Evolutionary conservation across 2,797 vertebrate genomes (phyloP).

Genomic region (Channallabes apus): DNA sequence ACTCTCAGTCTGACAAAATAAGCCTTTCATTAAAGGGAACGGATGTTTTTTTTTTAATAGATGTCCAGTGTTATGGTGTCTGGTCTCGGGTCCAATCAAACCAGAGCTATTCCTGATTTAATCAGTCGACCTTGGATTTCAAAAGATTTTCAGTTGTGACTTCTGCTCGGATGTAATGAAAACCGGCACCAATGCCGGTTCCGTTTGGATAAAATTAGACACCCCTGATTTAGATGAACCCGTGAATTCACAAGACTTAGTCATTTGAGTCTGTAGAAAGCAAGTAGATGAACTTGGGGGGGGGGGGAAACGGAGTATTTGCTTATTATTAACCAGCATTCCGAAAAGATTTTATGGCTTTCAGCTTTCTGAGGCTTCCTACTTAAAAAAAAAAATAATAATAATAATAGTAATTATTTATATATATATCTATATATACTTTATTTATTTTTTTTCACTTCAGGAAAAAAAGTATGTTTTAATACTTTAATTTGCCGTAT

Average conservation of each 20-base stretch:
- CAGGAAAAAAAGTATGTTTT: too few species aligned
- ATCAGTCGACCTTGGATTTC: slow-evolving; percentile 1
- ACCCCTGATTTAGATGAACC: neutral
- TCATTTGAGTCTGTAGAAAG: neutral
- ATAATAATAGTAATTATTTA: too few species aligned
- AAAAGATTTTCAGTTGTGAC: neutral
- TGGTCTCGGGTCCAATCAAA: neutral
- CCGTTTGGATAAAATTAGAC: neutral
- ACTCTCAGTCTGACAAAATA: neutral
- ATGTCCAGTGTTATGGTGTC: neutral
- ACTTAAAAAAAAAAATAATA: too few species aligned
- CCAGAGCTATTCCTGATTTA: neutral
- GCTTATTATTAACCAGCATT: neutral
- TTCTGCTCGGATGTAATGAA: neutral
- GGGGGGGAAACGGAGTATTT: neutral
- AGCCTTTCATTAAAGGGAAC: neutral
- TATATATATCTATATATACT: too few species aligned
- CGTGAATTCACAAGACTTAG: neutral
- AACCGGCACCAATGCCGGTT: neutral
- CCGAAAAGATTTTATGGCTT: neutral
- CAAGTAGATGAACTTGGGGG: neutral
- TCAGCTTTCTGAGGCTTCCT: neutral
- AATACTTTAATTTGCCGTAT: too few species aligned
- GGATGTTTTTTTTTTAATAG: neutral
- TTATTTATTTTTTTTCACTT: too few species aligned